Evolutionary conservation across 2,888 invertebrate genomes (phyloP), one percentile per base, ranked within the genome.

Genomic region (Anthrax anthrax): DNA sequence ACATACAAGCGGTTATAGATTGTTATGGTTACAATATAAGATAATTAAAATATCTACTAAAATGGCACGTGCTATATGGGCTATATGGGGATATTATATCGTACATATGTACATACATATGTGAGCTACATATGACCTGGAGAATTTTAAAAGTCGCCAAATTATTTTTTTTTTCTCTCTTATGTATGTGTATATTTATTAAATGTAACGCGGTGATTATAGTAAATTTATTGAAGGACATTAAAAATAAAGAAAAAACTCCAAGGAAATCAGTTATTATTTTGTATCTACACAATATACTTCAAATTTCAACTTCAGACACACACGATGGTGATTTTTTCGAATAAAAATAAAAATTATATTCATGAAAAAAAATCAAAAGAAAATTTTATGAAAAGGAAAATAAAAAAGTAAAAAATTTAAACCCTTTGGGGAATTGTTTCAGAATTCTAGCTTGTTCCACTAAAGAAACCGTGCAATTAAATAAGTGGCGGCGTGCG

Each of bases 31-130:
- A n/a, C n/a, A n/a, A n/a, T n/a, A 27, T 44, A 34, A 47, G 47
- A 50, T 50, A 50, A 50, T 50, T 50, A 50, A 50, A 50, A 50
- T 50, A 47, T 50, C 50, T 47, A 18, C n/a, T n/a, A n/a, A n/a
- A n/a, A n/a, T 45, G 43, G 50, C 50, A 50, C 50, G 50, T 47
- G 50, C 34, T 47, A 43, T 42, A 47, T 47, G 47, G 47, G 47
- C 47, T 27, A 8, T 27, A 9, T 27, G 23, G 23, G 5, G 23
- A 9, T 27, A 27, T n/a, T n/a, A n/a, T n/a, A n/a, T n/a, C 23
- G 2, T 27, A 27, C 2, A 27, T 27, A 27, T 2, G 2, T 2
- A 2, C 9, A 2, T 27, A 27, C 23, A 27, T 27, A 27, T 27
- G 9, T 27, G 23, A 1, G 9, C n/a, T n/a, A 9, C 39, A 39